phyloP scores from a whole-genome alignment of 2,888 invertebrate species.

The Sinodicranocentrus sp. region DNA sequence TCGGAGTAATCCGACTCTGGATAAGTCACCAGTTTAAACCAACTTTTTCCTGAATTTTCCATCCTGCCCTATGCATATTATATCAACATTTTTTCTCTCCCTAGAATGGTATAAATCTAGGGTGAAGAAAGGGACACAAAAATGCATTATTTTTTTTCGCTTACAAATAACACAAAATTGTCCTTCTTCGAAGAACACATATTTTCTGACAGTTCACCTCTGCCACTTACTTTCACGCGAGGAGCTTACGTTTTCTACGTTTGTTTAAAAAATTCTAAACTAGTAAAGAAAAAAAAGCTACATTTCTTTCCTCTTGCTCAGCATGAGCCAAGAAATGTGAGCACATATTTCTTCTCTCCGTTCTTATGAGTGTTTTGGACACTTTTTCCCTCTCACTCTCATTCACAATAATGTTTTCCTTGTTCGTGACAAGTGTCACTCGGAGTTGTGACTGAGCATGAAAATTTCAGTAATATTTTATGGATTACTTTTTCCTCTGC shows the following conservation, averaged over 20 bases:
- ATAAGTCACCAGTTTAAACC: neutral
- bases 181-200: neutral
- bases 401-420: constrained; percentile 56
- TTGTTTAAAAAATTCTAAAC: neutral
- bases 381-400: constrained; percentile 53
- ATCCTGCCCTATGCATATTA: neutral
- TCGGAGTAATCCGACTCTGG: neutral
- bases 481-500: constrained; percentile 51
- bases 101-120: neutral
- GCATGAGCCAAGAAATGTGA: too few relatives aligned
- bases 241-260: constrained; percentile 14
- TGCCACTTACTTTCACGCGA: constrained; percentile 58
- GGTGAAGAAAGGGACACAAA: neutral
- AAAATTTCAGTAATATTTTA: constrained; percentile 68
- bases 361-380: constrained; percentile 67
- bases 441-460: constrained; percentile 67
- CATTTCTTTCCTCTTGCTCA: too few relatives aligned
- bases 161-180: neutral
- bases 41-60: neutral
- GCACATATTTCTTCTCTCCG: neutral
- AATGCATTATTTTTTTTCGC: neutral
- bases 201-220: constrained; percentile 64
- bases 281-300: neutral
- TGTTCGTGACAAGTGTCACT: constrained; percentile 68
- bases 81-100: neutral